Conservation (phyloP, 2,113 vertebrate species). For the Heterotis niloticus region DNA sequence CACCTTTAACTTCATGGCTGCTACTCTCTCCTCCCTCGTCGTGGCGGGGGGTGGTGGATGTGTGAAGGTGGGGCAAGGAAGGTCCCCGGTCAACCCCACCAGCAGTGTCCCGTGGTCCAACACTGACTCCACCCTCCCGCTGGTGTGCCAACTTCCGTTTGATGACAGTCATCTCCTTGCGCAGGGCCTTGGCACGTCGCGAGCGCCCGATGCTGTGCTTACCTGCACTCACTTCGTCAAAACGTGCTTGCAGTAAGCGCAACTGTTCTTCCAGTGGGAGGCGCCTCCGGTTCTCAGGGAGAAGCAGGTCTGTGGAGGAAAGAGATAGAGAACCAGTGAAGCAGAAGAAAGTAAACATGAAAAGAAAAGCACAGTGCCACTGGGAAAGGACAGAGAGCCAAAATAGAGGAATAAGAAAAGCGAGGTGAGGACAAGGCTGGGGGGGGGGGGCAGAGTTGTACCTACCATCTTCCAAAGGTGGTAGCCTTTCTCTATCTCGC, state of each 20-base stretch:
- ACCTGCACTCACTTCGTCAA: slow-evolving; percentile 81
- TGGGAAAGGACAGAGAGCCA: background rate
- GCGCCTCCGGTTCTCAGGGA: slow-evolving; percentile 81
- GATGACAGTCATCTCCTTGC: slow-evolving; percentile 89
- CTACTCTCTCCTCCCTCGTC: slow-evolving; percentile 96
- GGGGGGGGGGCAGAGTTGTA: background rate
- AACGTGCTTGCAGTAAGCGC: slow-evolving; percentile 77
- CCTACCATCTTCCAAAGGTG: slow-evolving; percentile 66
- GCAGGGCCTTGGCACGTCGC: slow-evolving; percentile 88
- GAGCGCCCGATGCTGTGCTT: slow-evolving; percentile 91
- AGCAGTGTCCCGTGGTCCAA: slow-evolving; percentile 61
- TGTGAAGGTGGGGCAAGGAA: slow-evolving; percentile 61
- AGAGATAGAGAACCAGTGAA: background rate
- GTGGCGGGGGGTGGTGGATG: slow-evolving; percentile 68
- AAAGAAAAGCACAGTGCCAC: background rate
- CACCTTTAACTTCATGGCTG: slow-evolving; percentile 88
- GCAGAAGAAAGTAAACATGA: background rate
- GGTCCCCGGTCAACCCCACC: slow-evolving; percentile 54
- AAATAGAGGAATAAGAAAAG: too few species aligned
- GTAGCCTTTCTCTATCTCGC: slow-evolving; percentile 45
- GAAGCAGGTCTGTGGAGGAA: slow-evolving; percentile 67
- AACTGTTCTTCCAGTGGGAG: slow-evolving; percentile 91
- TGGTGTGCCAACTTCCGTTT: slow-evolving; percentile 89
- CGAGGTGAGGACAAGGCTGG: too few species aligned
- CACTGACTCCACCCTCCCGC: slow-evolving; percentile 70